These are phyloP conservation scores for Lysandra bellargus DNA, from an alignment of 2,888 invertebrate genomes.

Conservation along the genomic window DNA sequence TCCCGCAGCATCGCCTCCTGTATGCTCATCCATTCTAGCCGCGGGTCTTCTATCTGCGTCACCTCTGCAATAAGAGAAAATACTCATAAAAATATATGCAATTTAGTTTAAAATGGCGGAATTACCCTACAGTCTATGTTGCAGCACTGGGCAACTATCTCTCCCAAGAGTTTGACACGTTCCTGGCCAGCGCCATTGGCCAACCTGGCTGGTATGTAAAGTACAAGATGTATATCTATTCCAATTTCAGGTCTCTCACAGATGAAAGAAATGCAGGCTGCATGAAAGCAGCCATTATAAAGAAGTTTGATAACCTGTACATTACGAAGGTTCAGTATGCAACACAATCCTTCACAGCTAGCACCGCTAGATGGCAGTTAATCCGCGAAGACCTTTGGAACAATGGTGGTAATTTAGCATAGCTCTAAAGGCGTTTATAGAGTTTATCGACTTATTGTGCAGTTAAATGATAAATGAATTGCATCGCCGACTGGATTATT, in stretches of 20 bases:
- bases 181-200: neutral
- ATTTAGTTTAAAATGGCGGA: neutral
- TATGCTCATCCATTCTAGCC: conserved; percentile 97
- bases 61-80: conserved; percentile 83
- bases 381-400: neutral
- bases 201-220: neutral
- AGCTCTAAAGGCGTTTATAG: conserved; percentile 10
- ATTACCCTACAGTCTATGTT: neutral
- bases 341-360: neutral
- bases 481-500: conserved; percentile 25
- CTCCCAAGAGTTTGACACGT: too few relatives aligned
- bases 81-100: neutral
- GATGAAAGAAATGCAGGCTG: neutral
- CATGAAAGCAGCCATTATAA: neutral
- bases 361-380: conserved; percentile 11
- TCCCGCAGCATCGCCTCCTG: conserved; percentile 98
- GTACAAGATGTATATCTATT: neutral
- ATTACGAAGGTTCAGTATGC: neutral
- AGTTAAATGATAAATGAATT: conserved; percentile 29
- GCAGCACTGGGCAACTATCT: too few relatives aligned
- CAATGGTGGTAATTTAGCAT: conserved; percentile 7
- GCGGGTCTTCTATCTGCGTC: conserved; percentile 97
- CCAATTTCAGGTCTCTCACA: neutral
- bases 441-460: conserved; percentile 22
- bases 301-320: neutral